Evolutionary conservation across 1,140 invertebrate species (phyloP).

Genomic region (Leptinotarsa undecemlineata): DNA sequence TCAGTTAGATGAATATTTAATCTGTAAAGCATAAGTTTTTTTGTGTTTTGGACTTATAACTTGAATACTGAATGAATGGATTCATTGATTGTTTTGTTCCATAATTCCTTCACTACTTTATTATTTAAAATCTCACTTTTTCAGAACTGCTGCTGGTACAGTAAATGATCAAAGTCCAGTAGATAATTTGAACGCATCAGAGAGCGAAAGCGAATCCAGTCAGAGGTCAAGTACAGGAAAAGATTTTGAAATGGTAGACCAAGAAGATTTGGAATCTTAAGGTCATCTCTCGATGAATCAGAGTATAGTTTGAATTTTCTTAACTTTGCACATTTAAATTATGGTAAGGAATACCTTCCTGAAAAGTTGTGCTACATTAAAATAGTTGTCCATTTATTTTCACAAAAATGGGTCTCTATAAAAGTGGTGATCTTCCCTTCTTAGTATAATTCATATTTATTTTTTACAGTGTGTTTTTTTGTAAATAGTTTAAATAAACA

Average conservation of each 20-base stretch:
- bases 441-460: background rate
- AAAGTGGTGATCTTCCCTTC: background rate
- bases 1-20: no score
- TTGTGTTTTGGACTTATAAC: background rate
- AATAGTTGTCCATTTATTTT: background rate
- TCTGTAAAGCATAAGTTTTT: background rate
- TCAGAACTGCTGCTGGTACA: background rate
- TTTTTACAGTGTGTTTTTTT: background rate
- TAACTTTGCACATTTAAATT: constrained; percentile 7
- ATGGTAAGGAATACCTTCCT: constrained; percentile 1
- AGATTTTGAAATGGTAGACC: constrained; percentile 79
- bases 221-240: constrained; percentile 76
- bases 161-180: background rate
- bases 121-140: background rate
- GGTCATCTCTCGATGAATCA: background rate
- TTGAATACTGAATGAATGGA: background rate
- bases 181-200: constrained; percentile 52
- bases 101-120: no score
- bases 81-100: no score
- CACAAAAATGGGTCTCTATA: background rate
- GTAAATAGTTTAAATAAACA: background rate
- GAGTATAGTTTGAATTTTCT: background rate
- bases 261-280: constrained; percentile 62
- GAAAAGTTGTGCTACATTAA: background rate
- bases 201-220: constrained; percentile 69